Evolutionary conservation across 2,888 invertebrate genomes (phyloP).

Genomic region (Loripinus fragilis): DNA sequence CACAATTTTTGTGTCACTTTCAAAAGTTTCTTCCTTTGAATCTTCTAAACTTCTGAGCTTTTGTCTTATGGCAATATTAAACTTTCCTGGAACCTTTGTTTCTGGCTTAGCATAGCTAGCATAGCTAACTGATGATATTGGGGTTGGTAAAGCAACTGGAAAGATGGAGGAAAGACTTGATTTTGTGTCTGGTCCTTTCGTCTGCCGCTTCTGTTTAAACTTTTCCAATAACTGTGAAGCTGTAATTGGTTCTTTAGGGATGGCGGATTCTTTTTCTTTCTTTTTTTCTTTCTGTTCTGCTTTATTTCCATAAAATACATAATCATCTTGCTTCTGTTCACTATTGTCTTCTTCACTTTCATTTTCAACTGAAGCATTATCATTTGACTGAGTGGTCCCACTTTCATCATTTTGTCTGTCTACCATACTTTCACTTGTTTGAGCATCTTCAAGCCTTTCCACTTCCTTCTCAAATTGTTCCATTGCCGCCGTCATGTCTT

Average conservation of each 20-base stretch:
- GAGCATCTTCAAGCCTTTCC: neutral
- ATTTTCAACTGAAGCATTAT: neutral
- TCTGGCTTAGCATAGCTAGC: neutral
- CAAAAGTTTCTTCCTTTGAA: conserved; percentile 48
- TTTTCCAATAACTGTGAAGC: conserved; percentile 58
- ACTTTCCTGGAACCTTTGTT: conserved; percentile 35
- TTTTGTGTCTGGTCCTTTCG: conserved; percentile 31
- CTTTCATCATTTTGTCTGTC: neutral
- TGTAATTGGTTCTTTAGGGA: conserved; percentile 52
- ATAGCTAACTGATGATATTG: conserved; percentile 2
- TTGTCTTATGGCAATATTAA: conserved; percentile 51
- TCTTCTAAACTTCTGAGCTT: conserved; percentile 58
- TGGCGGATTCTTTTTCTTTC: conserved; percentile 26
- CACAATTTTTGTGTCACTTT: conserved; percentile 17
- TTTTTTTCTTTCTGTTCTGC: conserved; percentile 36
- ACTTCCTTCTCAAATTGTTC: neutral
- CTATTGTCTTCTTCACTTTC: neutral
- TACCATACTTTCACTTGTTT: neutral
- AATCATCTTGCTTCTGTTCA: conserved; percentile 25
- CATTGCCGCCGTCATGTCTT: neutral
- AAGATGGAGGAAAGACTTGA: conserved; percentile 6
- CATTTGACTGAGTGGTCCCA: neutral
- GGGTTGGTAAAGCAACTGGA: conserved; percentile 21
- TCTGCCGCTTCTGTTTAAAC: conserved; percentile 52
- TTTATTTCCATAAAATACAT: conserved; percentile 47